Percentiles rank a stretch among this genome's conserved stretches.
phyloP scores from a whole-genome alignment of 2,797 vertebrate species.

The Gymnoscopelus braueri region DNA sequence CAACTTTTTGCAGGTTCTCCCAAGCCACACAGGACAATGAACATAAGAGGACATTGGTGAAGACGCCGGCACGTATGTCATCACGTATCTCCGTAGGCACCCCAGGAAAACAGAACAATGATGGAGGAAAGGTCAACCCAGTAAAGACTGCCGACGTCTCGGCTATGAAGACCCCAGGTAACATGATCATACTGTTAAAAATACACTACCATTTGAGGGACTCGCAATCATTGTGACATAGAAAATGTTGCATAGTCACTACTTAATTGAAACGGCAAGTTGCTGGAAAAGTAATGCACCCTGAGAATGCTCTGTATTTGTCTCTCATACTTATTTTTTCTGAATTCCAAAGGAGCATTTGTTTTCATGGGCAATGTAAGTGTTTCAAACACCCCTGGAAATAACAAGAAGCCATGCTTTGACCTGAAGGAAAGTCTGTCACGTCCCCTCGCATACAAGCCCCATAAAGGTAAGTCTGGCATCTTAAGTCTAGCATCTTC shows the following conservation, averaged over 20 bases:
- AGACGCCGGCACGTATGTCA: slow-evolving; percentile 91
- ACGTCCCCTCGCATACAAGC: slow-evolving; percentile 89
- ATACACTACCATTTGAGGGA: too few relatives aligned
- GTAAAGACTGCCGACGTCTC: slow-evolving; percentile 53
- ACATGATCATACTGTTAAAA: background rate
- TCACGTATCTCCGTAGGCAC: slow-evolving; percentile 69
- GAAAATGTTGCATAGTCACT: too few relatives aligned
- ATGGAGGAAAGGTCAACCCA: slow-evolving; percentile 38
- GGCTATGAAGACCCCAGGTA: slow-evolving; percentile 74
- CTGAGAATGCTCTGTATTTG: background rate
- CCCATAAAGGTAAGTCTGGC: slow-evolving; percentile 86
- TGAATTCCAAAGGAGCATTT: slow-evolving; percentile 77
- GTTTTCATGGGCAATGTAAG: slow-evolving; percentile 80
- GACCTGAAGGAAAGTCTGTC: slow-evolving; percentile 94
- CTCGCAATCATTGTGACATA: too few relatives aligned
- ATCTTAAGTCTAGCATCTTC: background rate
- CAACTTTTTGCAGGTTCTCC: slow-evolving; percentile 83
- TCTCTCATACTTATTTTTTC: background rate
- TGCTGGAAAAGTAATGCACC: too few relatives aligned
- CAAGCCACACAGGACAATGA: slow-evolving; percentile 89
- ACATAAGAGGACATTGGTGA: slow-evolving; percentile 86
- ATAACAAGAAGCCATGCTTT: slow-evolving; percentile 85
- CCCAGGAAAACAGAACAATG: slow-evolving; percentile 47
- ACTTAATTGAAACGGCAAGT: too few relatives aligned
- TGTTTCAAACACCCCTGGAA: slow-evolving; percentile 72